Conservation (phyloP, 2,113 vertebrate genomes). For the Eurystomus gularis region DNA sequence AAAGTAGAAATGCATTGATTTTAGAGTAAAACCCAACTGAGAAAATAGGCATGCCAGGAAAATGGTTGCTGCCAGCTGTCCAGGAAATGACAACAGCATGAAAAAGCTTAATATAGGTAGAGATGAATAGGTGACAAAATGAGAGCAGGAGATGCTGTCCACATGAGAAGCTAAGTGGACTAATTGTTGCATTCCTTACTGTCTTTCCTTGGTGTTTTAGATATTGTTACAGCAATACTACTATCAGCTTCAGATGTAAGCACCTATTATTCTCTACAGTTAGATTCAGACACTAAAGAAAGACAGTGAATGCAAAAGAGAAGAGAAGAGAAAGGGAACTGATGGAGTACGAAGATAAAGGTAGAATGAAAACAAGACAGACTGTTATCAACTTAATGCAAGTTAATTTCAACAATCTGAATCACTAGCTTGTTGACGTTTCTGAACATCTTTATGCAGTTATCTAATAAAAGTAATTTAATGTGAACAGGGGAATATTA, state of each 20-base stretch:
- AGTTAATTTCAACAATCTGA: conserved; percentile 11
- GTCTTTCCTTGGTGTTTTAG: neutral
- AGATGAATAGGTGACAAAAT: conserved; percentile 11
- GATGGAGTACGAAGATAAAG: neutral
- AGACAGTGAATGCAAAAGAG: neutral
- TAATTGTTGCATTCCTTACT: neutral
- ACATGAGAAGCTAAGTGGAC: neutral
- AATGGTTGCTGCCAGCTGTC: conserved; percentile 12
- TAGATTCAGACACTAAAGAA: neutral
- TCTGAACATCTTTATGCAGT: neutral
- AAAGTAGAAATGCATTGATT: neutral
- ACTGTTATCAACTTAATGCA: conserved; percentile 5
- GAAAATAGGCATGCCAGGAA: conserved; percentile 32
- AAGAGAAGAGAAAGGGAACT: neutral
- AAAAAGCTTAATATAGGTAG: neutral
- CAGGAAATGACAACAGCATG: conserved; percentile 22
- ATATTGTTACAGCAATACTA: neutral
- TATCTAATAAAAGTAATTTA: conserved; percentile 30
- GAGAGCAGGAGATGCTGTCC: neutral
- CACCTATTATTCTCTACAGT: neutral
- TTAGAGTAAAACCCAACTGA: conserved; percentile 5
- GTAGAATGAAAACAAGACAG: neutral
- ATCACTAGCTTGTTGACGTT: conserved; percentile 1
- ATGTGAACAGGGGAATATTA: neutral
- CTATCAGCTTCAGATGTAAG: neutral